A percentile compares a stretch with the other conserved stretches of the same genome.
Conservation (phyloP, 53 echinoderm and acorn worm species). For the Echinometra lucunter region DNA sequence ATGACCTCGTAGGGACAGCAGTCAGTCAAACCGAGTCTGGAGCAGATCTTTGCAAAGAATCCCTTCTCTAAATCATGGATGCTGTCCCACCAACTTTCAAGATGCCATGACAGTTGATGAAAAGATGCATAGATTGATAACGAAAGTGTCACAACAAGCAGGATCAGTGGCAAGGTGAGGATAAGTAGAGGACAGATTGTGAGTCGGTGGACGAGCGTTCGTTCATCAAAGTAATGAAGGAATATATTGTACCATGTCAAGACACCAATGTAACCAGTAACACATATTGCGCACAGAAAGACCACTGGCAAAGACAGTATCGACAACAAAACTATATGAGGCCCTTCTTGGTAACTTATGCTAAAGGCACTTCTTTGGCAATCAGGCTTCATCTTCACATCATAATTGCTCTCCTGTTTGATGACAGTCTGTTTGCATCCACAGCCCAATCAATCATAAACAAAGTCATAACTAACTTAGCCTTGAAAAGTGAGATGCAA, state of each 20-base stretch:
- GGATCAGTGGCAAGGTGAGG: constrained; percentile 73
- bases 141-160: constrained; percentile 65
- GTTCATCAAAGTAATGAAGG: constrained; percentile 83
- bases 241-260: constrained; percentile 95
- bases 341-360: constrained; percentile 65
- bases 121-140: constrained; percentile 79
- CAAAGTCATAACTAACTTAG: background rate
- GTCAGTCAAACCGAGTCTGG: constrained; percentile 81
- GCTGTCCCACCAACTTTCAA: constrained; percentile 76
- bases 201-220: constrained; percentile 80
- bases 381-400: constrained; percentile 42
- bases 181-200: constrained; percentile 88
- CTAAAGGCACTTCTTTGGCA: constrained; percentile 27
- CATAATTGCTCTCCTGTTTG: background rate
- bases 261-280: constrained; percentile 85
- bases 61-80: constrained; percentile 92
- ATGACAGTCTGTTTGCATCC: background rate
- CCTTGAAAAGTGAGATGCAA: background rate
- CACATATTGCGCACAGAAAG: constrained; percentile 78
- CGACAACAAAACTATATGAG: constrained; percentile 81
- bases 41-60: constrained; percentile 86
- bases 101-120: constrained; percentile 85
- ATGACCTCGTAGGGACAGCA: constrained; percentile 92
- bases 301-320: constrained; percentile 83
- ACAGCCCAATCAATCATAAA: background rate